Evolutionary conservation across 1,140 invertebrate species (phyloP).

Genomic region (Zophobas morio): DNA sequence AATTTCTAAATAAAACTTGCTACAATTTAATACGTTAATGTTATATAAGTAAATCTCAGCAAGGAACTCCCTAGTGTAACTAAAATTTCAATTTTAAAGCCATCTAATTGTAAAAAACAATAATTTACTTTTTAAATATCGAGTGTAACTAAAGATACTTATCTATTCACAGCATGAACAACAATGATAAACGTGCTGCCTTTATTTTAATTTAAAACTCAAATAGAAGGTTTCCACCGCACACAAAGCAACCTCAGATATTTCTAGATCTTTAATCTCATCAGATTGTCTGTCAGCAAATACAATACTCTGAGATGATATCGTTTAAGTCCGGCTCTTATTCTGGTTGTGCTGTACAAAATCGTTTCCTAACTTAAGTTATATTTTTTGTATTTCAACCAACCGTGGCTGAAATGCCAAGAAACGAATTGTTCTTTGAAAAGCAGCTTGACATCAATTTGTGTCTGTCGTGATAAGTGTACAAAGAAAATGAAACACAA

Average conservation of each 20-base stretch:
- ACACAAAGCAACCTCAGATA: constrained; percentile 37
- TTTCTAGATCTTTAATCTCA: constrained; percentile 54
- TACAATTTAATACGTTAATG: too few species aligned
- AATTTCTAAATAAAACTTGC: too few species aligned
- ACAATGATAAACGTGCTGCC: neutral
- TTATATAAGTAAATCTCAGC: too few species aligned
- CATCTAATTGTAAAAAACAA: too few species aligned
- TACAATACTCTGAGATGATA: constrained; percentile 51
- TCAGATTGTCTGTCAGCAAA: constrained; percentile 56
- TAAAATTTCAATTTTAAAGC: too few species aligned
- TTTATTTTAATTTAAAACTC: constrained; percentile 18
- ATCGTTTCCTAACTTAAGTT: constrained; percentile 22
- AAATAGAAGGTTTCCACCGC: neutral
- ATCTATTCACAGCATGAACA: neutral
- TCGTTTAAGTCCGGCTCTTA: constrained; percentile 49
- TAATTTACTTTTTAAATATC: too few species aligned
- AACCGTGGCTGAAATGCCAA: constrained; percentile 19
- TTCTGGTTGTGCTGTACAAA: constrained; percentile 26
- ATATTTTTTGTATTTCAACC: constrained; percentile 37
- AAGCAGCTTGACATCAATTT: constrained; percentile 4
- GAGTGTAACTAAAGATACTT: neutral
- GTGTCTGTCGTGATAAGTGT: neutral
- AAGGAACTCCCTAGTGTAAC: too few species aligned
- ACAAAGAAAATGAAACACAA: constrained; percentile 5
- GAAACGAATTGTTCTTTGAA: constrained; percentile 20